phyloP scores from a whole-genome alignment of 2,888 invertebrate genomes.

The Idaea dimidiata region DNA sequence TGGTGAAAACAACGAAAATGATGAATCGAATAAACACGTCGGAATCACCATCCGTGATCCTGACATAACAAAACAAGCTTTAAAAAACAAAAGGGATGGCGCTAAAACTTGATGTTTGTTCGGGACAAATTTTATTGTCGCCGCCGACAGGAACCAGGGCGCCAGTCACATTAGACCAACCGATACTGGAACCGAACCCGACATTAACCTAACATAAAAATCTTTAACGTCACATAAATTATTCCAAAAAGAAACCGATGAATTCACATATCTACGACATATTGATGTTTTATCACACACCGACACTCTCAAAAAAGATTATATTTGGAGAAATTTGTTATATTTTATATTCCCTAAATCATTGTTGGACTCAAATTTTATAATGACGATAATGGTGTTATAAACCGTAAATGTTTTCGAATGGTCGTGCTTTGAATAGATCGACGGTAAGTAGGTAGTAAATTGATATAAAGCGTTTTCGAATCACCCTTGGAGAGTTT shows the following conservation, averaged over 20 bases:
- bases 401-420: conserved; percentile 57
- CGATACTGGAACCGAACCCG: conserved; percentile 68
- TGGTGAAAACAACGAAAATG: conserved; percentile 16
- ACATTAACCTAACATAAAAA: conserved; percentile 76
- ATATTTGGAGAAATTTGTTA: conserved; percentile 42
- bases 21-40: conserved; percentile 56
- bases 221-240: conserved; percentile 76
- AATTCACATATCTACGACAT: conserved; percentile 60
- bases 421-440: conserved; percentile 57
- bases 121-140: conserved; percentile 70
- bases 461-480: conserved; percentile 73
- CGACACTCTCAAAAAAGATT: conserved; percentile 45
- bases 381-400: conserved; percentile 44
- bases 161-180: conserved; percentile 73
- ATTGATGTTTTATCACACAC: conserved; percentile 69
- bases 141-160: conserved; percentile 63
- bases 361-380: conserved; percentile 38
- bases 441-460: conserved; percentile 55
- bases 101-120: conserved; percentile 71
- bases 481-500: conserved; percentile 50
- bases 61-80: conserved; percentile 65
- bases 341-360: conserved; percentile 51
- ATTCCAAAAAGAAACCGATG: conserved; percentile 71
- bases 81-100: conserved; percentile 67
- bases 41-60: conserved; percentile 56